Evolutionary conservation across 2,888 invertebrate genomes (phyloP).

Genomic region (Drosophila greeni): DNA sequence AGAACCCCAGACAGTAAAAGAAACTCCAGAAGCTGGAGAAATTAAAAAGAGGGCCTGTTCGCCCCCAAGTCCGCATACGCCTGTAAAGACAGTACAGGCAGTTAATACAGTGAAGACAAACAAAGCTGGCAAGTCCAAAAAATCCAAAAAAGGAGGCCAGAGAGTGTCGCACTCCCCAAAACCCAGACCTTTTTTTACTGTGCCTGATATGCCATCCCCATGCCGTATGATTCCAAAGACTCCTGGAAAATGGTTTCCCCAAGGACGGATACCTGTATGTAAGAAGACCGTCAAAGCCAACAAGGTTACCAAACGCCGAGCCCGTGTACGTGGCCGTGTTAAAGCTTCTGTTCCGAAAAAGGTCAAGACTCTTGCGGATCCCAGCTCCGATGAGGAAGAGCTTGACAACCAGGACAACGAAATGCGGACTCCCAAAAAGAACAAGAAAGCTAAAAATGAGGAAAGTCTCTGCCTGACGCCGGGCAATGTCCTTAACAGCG

Average conservation of each 20-base stretch:
- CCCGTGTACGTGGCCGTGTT: not conserved
- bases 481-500: not conserved
- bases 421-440: no score
- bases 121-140: not conserved
- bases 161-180: not conserved
- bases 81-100: no score
- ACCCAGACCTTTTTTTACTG: no score
- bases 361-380: not conserved
- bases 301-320: no score
- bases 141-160: not conserved
- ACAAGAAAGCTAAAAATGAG: not conserved
- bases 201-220: no score
- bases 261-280: not conserved
- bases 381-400: not conserved
- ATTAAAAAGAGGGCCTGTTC: not conserved
- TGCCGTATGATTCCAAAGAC: not conserved
- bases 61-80: not conserved
- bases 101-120: no score
- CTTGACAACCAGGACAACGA: accelerated
- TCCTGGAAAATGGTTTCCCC: not conserved
- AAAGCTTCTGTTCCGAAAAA: no score
- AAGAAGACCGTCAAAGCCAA: not conserved
- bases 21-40: not conserved
- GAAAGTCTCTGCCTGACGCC: not conserved
- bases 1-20: no score